Percentiles rank a stretch among this genome's conserved stretches.
Conservation (phyloP, 2,113 vertebrate genomes). For the Rhineura floridana region DNA sequence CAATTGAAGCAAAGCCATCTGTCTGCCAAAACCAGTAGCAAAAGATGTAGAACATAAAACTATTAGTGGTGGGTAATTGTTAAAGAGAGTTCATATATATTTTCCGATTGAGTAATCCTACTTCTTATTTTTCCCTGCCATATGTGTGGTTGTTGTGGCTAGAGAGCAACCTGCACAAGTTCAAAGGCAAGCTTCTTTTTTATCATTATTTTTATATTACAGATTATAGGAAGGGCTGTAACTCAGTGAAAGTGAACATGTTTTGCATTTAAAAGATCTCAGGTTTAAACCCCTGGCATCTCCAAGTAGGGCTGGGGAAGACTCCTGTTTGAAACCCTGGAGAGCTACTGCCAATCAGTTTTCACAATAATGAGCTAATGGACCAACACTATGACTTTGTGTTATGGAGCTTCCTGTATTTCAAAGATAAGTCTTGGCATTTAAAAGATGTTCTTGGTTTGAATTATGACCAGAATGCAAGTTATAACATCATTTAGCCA, state of each 20-base stretch:
- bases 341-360: not conserved
- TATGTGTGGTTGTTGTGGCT: not conserved
- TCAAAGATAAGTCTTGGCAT: not conserved
- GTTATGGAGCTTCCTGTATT: not conserved
- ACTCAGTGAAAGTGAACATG: not conserved
- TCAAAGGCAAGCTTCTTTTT: not conserved
- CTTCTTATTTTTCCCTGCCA: not conserved
- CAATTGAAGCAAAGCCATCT: not conserved
- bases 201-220: not conserved
- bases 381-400: not conserved
- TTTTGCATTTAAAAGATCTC: not conserved
- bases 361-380: not conserved
- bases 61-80: not conserved
- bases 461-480: not conserved
- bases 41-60: not conserved
- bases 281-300: not conserved
- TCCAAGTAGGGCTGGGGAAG: too few species aligned
- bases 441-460: not conserved
- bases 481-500: not conserved
- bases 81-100: too few species aligned
- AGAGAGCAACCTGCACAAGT: not conserved
- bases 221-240: not conserved
- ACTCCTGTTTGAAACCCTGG: not conserved
- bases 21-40: not conserved
- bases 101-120: not conserved